phyloP scores from a whole-genome alignment of 1,140 invertebrate genomes.

The Brachionus koreanus region DNA sequence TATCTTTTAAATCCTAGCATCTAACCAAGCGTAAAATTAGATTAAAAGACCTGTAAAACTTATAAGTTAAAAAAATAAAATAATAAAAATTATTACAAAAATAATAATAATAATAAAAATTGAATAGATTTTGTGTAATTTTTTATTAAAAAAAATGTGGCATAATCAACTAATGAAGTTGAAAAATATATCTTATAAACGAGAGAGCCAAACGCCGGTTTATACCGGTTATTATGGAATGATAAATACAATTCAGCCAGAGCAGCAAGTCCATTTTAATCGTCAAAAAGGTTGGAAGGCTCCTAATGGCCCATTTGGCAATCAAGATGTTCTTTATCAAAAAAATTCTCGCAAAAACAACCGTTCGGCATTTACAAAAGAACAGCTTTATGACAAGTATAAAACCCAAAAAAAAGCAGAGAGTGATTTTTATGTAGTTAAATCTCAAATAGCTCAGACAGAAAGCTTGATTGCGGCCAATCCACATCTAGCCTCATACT shows the following conservation, averaged over 20 bases:
- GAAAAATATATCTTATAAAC: background rate
- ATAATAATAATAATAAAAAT: too few species aligned
- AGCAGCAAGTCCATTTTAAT: background rate
- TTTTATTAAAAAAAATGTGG: conserved; percentile 1
- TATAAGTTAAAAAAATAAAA: background rate
- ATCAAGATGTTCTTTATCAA: background rate
- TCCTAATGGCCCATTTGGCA: background rate
- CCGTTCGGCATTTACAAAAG: background rate
- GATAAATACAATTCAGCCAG: background rate
- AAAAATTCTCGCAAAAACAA: background rate
- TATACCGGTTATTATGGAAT: conserved; percentile 4
- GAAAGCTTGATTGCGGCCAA: background rate
- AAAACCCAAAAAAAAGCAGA: conserved; percentile 16
- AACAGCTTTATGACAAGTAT: background rate
- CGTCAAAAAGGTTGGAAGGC: background rate
- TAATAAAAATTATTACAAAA: background rate
- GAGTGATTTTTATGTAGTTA: background rate
- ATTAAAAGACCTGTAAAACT: background rate
- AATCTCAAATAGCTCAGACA: background rate
- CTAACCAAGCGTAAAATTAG: conserved; percentile 1
- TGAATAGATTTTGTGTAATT: background rate
- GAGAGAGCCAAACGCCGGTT: background rate
- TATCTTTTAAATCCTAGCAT: background rate
- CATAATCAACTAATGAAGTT: conserved; percentile 14
- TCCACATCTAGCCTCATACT: background rate